A percentile compares a stretch with the other conserved stretches of the same genome.
Conservation (phyloP, 2,113 vertebrate species). For the Spea bombifrons region DNA sequence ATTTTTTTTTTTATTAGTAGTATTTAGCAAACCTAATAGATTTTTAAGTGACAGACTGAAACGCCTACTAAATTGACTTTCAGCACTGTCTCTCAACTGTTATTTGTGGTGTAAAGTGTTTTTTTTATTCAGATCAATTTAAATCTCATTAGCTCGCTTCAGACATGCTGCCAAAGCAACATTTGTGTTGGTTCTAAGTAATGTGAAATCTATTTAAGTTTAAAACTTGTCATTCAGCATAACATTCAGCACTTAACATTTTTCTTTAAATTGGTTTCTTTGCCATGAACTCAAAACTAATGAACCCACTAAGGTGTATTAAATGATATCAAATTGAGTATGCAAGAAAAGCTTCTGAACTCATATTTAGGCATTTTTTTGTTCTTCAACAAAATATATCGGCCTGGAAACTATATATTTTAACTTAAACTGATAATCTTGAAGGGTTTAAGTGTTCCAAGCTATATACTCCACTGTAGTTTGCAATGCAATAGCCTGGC, state of each 20-base stretch:
- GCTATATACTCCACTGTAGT: no score
- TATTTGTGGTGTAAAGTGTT: constrained; percentile 8
- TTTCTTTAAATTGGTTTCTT: background rate
- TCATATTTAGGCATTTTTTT: no score
- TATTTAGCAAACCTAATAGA: background rate
- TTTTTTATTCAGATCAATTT: constrained; percentile 16
- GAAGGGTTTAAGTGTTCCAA: no score
- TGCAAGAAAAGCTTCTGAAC: no score
- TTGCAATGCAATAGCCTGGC: no score
- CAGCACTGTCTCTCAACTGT: background rate
- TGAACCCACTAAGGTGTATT: background rate
- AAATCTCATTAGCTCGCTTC: constrained; percentile 4
- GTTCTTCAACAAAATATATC: no score
- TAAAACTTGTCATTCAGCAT: no score
- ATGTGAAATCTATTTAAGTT: no score
- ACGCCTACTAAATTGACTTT: background rate
- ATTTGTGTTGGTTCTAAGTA: background rate
- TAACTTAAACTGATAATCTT: no score
- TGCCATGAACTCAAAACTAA: background rate
- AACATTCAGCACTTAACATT: no score
- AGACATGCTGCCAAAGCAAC: background rate
- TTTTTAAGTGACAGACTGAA: background rate
- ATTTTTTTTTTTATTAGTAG: background rate
- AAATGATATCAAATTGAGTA: no score
- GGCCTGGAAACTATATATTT: no score